A percentile compares a stretch with the other conserved stretches of the same genome.
Conservation (phyloP, 2,113 vertebrate species). For the Brachypteracias leptosomus region DNA sequence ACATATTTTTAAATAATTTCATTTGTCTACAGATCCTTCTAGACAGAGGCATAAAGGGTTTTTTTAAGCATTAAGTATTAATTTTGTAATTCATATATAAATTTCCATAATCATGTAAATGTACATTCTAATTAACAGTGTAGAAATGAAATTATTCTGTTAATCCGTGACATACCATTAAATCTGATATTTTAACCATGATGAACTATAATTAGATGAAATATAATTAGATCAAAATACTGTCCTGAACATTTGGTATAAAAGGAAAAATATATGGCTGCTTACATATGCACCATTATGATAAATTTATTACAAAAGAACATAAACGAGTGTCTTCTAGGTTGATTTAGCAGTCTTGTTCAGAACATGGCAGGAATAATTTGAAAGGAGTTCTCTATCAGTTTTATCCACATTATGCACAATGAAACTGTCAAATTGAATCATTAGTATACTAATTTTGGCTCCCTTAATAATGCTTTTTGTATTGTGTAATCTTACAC, state of each 20-base stretch:
- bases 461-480: conserved; percentile 25
- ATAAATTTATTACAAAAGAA: neutral
- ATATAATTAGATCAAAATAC: conserved; percentile 51
- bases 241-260: conserved; percentile 7
- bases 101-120: conserved; percentile 27
- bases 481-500: conserved; percentile 8
- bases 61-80: neutral
- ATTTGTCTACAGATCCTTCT: neutral
- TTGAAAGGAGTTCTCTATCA: conserved; percentile 25
- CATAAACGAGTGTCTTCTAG: neutral
- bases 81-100: conserved; percentile 37
- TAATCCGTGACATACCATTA: conserved; percentile 30
- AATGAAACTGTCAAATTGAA: conserved; percentile 46
- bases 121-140: conserved; percentile 42
- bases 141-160: conserved; percentile 49
- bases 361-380: neutral
- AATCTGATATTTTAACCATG: conserved; percentile 42
- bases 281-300: neutral
- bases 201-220: conserved; percentile 51
- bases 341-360: neutral
- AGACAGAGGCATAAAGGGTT: neutral
- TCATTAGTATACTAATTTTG: conserved; percentile 50
- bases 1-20: neutral
- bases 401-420: neutral
- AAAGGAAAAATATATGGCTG: neutral